Evolutionary conservation across 2,888 invertebrate genomes (phyloP), one percentile per base, ranked within the genome.

Genomic region (Seira ritae): DNA sequence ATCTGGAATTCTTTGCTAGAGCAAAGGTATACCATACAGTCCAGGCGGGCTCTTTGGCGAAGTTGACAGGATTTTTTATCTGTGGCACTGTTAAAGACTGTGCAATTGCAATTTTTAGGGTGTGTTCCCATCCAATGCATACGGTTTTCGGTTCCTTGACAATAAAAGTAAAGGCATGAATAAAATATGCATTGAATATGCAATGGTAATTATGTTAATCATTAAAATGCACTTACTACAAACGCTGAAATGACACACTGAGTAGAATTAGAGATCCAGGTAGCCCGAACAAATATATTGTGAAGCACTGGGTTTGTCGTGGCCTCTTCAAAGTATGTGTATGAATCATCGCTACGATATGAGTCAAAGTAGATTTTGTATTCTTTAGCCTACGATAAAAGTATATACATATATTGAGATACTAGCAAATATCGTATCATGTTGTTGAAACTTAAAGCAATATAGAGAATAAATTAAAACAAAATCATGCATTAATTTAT

Each of bases 361-460:
- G 83, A 68, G 76, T 86, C 85, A 79, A 85, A 85, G 66, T 80
- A 62, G 12, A 87, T 73, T 10, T 75, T 60, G 60, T 84, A 86
- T 8, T 84, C 67, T 10, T 65, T 17, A 4, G 65, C 23, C 31
- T 31, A n/a, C n/a, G n/a, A n/a, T n/a, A n/a, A n/a, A n/a, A n/a
- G n/a, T n/a, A n/a, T n/a, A n/a, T n/a, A n/a, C n/a, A n/a, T n/a
- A n/a, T n/a, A n/a, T n/a, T n/a, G n/a, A n/a, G n/a, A n/a, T n/a
- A n/a, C n/a, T n/a, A n/a, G 31, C 31, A 31, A 31, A 31, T 31
- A 4, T 31, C 31, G 31, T 31, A 8, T 31, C 2, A 31, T 4
- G 8, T 4, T 31, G 31, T 31, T 4, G 31, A 2, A 31, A 4
- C 8, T 31, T 31, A 31, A 31, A 31, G n/a, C n/a, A n/a, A n/a